Percentiles rank a stretch among this genome's conserved stretches.
These are phyloP conservation scores for Sogatella furcifera DNA, from an alignment of 1,140 invertebrate genomes.

Conservation along the genomic window DNA sequence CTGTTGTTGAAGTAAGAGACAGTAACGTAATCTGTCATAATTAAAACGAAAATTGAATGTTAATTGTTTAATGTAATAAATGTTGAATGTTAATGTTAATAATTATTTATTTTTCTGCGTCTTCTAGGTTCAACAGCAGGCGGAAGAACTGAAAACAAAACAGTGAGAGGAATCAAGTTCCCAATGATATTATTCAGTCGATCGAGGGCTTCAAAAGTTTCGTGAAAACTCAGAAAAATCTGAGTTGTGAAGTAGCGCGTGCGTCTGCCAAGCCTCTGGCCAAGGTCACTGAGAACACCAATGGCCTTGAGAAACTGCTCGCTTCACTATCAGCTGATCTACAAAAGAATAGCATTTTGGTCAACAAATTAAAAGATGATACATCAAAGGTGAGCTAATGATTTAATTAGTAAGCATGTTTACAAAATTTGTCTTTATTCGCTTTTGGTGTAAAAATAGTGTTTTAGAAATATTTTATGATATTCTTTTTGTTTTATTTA, in stretches of 20 bases:
- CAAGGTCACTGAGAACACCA: slow-evolving; percentile 49
- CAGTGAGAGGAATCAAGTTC: slow-evolving; percentile 56
- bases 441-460: too few relatives aligned
- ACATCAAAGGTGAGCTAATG: slow-evolving; percentile 51
- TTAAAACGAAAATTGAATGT: too few relatives aligned
- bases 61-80: too few relatives aligned
- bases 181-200: slow-evolving; percentile 53
- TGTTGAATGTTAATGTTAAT: too few relatives aligned
- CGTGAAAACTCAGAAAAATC: slow-evolving; percentile 70
- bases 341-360: slow-evolving; percentile 47
- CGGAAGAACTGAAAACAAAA: slow-evolving; percentile 25
- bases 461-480: too few relatives aligned
- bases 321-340: slow-evolving; percentile 47
- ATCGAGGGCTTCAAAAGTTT: slow-evolving; percentile 51
- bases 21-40: too few relatives aligned
- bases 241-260: slow-evolving; percentile 70
- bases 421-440: too few relatives aligned
- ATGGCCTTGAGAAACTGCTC: slow-evolving; percentile 51
- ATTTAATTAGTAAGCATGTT: too few relatives aligned
- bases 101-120: background rate
- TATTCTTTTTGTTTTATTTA: too few relatives aligned
- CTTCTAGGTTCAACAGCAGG: background rate
- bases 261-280: slow-evolving; percentile 54
- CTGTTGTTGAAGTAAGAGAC: too few relatives aligned
- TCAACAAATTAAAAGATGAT: slow-evolving; percentile 60